A percentile compares a stretch with the other conserved stretches of the same genome.
phyloP scores from a whole-genome alignment of 2,113 vertebrate genomes.

The Agapornis roseicollis region DNA sequence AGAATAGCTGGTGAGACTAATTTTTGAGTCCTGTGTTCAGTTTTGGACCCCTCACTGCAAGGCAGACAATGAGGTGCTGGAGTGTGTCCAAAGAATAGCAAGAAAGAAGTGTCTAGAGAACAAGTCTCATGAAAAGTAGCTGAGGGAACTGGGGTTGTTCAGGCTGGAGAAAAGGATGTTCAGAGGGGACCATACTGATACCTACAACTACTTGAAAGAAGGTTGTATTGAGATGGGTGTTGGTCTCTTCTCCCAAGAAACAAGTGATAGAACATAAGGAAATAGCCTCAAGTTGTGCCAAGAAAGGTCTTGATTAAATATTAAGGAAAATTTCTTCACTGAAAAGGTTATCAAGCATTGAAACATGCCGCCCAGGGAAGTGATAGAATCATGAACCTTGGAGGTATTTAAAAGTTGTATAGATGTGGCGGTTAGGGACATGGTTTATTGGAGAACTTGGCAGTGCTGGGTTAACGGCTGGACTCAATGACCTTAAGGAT shows the following conservation, averaged over 20 bases:
- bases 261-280: not conserved
- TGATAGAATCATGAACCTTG: not conserved
- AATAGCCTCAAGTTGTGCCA: not conserved
- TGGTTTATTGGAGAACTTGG: not conserved
- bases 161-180: not conserved
- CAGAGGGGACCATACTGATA: fast-evolving
- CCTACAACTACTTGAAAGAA: not conserved
- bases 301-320: not conserved
- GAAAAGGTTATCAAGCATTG: fast-evolving
- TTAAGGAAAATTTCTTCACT: not conserved
- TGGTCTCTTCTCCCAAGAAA: not conserved
- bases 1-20: not conserved
- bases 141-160: not conserved
- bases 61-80: not conserved
- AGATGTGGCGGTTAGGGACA: fast-evolving
- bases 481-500: fast-evolving
- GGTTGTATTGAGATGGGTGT: fast-evolving
- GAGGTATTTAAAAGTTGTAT: not conserved
- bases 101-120: not conserved
- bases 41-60: not conserved
- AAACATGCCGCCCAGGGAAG: not conserved
- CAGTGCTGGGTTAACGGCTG: not conserved
- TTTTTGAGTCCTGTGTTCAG: not conserved
- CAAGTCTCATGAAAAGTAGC: not conserved
- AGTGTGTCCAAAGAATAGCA: not conserved